Conservation (phyloP, 2,113 vertebrate genomes). For the Phodopus roborovskii region DNA sequence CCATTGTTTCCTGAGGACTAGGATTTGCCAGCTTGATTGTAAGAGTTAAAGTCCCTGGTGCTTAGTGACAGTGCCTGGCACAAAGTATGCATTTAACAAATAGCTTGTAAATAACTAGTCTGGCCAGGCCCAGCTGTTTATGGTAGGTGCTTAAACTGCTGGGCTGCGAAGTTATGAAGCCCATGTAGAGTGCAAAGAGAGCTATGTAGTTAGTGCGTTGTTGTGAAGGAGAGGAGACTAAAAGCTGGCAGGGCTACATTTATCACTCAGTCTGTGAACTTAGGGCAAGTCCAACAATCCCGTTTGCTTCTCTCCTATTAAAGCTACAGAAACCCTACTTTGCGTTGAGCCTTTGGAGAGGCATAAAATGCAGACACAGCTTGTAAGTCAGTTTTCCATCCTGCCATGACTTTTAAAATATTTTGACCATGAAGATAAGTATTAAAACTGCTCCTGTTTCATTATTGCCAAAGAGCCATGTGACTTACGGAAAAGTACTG, state of each 20-base stretch:
- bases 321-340: background rate
- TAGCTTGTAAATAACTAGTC: background rate
- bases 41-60: background rate
- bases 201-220: no score
- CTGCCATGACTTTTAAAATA: slow-evolving; percentile 21
- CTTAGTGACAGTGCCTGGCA: background rate
- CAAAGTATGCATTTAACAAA: background rate
- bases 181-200: background rate
- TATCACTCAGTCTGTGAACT: background rate
- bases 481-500: slow-evolving; percentile 13
- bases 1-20: background rate
- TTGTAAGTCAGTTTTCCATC: background rate
- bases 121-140: fast-evolving
- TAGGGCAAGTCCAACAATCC: background rate
- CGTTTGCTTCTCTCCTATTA: background rate
- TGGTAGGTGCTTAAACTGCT: background rate
- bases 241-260: background rate
- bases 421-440: background rate
- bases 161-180: background rate
- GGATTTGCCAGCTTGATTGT: background rate
- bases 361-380: background rate
- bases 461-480: background rate
- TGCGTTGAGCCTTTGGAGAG: background rate
- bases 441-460: background rate
- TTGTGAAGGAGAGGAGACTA: background rate